Conservation (phyloP, 2,797 vertebrate species). For the Fistularia tabacaria region DNA sequence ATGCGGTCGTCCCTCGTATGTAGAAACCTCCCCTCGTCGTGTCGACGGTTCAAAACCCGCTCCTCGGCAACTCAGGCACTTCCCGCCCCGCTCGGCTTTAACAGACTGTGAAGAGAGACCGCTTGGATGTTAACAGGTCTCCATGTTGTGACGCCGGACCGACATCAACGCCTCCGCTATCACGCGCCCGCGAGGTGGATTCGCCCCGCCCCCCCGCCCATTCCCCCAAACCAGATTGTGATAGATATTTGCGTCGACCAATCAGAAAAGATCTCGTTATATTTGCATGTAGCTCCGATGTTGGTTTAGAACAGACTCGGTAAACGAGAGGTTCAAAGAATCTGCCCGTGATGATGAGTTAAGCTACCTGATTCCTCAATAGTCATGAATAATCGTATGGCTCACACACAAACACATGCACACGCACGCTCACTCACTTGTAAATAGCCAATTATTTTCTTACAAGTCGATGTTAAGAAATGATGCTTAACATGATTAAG, state of each 20-base stretch:
- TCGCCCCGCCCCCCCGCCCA: constrained; percentile 19
- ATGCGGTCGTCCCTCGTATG: constrained; percentile 48
- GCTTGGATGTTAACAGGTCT: background rate
- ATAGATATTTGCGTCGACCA: constrained; percentile 54
- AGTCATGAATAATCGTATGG: too few relatives aligned
- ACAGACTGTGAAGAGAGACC: constrained; percentile 53
- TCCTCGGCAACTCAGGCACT: constrained; percentile 51
- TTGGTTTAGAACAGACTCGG: too few relatives aligned
- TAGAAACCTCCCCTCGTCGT: too few relatives aligned
- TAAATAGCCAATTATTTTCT: too few relatives aligned
- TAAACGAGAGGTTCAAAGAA: too few relatives aligned
- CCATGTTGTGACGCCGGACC: background rate
- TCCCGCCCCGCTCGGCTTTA: constrained; percentile 63
- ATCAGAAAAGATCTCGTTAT: constrained; percentile 53
- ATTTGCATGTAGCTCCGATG: constrained; percentile 10
- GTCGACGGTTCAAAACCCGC: constrained; percentile 34
- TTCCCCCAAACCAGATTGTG: constrained; percentile 10
- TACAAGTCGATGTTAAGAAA: too few relatives aligned
- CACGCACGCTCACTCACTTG: too few relatives aligned
- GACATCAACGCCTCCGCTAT: too few relatives aligned
- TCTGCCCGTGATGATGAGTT: too few relatives aligned
- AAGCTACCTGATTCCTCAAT: too few relatives aligned
- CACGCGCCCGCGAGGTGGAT: constrained; percentile 6
- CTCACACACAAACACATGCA: too few relatives aligned
- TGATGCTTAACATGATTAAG: too few relatives aligned